Conservation (phyloP, 2,113 vertebrate genomes). For the Origma solitaria region DNA sequence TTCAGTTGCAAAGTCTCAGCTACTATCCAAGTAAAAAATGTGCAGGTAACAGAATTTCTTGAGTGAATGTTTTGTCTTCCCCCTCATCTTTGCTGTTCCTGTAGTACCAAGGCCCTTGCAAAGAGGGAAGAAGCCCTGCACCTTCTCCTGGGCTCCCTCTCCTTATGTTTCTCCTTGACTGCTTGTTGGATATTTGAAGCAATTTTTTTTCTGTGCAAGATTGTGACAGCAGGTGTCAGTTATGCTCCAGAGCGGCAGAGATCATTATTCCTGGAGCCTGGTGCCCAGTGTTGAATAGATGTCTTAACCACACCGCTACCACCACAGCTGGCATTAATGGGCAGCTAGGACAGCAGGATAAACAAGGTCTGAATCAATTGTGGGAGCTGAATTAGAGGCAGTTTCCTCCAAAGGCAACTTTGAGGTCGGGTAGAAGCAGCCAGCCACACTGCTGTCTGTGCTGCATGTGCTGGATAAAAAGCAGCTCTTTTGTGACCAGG, state of each 20-base stretch:
- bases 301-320: not conserved
- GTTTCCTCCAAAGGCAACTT: not conserved
- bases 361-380: not conserved
- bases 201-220: not conserved
- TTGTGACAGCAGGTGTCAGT: conserved; percentile 32
- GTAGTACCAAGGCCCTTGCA: not conserved
- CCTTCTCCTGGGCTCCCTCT: not conserved
- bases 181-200: not conserved
- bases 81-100: not conserved
- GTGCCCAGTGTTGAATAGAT: not conserved
- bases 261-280: not conserved
- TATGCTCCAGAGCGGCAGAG: not conserved
- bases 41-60: not conserved
- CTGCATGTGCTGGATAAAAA: not conserved
- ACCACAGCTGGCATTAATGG: not conserved
- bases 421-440: not conserved
- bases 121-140: not conserved
- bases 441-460: not conserved
- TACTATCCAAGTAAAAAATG: not conserved
- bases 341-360: not conserved
- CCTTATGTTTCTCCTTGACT: not conserved
- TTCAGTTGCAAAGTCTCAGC: not conserved
- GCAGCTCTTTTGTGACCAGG: not conserved
- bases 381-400: not conserved
- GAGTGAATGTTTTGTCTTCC: not conserved